Conservation (phyloP, 2,888 invertebrate species). For the Morpho achilles region DNA sequence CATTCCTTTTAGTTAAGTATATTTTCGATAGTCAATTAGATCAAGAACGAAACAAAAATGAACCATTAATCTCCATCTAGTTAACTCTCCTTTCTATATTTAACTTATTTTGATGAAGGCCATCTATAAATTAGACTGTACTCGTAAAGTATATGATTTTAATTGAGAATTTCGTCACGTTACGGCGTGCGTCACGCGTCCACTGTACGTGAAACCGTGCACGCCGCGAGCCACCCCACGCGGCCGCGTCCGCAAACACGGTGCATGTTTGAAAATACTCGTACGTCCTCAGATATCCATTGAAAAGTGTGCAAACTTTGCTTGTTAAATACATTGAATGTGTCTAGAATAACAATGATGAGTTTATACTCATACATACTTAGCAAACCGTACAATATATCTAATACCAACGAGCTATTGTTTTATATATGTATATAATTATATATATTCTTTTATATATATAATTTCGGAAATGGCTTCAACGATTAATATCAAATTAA, state of each 20-base stretch:
- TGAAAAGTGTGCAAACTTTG: conserved; percentile 20
- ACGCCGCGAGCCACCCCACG: conserved; percentile 20
- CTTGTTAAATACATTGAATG: conserved; percentile 11
- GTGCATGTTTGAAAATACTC: conserved; percentile 29
- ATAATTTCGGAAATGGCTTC: too few species aligned
- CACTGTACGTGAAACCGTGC: conserved; percentile 26
- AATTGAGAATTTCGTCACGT: conserved; percentile 27
- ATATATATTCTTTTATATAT: too few species aligned
- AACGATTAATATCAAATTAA: too few species aligned
- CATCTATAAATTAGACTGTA: neutral
- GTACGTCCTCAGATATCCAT: conserved; percentile 26
- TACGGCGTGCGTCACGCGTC: conserved; percentile 28
- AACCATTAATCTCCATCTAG: neutral
- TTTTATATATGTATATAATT: too few species aligned
- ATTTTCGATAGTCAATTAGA: too few species aligned
- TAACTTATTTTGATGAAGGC: neutral
- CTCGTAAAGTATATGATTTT: conserved; percentile 4
- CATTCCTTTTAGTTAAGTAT: too few species aligned
- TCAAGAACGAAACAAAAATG: too few species aligned
- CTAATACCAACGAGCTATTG: too few species aligned
- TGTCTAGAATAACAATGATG: conserved; percentile 9
- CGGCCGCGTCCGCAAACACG: conserved; percentile 20
- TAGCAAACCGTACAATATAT: neutral
- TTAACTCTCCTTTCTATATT: neutral
- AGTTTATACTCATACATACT: neutral